Evolutionary conservation across 2,113 vertebrate genomes (phyloP).

Genomic region (Alligator sinensis): DNA sequence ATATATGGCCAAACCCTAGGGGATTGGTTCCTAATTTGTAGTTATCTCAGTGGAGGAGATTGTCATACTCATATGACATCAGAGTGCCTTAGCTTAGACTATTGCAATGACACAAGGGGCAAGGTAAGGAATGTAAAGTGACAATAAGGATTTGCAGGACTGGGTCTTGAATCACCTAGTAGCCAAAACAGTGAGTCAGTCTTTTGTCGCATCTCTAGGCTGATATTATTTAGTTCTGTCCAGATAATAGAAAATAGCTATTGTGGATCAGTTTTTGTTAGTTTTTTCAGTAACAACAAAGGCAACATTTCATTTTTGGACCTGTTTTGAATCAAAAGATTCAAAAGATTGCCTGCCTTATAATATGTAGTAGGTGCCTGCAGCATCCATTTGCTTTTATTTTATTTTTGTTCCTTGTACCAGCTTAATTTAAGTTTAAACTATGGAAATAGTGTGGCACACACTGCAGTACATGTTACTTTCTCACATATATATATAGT

Average conservation of each 20-base stretch:
- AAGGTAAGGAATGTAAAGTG: not conserved
- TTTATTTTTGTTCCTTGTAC: not conserved
- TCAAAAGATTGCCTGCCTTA: not conserved
- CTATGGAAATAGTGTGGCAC: not conserved
- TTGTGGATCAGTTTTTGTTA: not conserved
- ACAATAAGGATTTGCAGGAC: not conserved
- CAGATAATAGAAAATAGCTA: not conserved
- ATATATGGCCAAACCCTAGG: not conserved
- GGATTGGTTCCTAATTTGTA: not conserved
- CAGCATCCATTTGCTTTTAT: not conserved
- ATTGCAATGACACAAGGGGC: not conserved
- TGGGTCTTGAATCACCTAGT: not conserved
- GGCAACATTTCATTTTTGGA: not conserved
- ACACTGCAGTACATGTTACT: fast-evolving
- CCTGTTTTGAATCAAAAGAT: not conserved
- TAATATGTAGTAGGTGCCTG: not conserved
- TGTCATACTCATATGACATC: not conserved
- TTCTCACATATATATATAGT: fast-evolving
- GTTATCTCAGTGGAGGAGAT: not conserved
- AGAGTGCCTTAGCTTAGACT: not conserved
- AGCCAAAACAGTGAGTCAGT: not conserved
- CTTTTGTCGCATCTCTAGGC: not conserved
- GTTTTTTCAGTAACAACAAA: not conserved
- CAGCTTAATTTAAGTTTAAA: not conserved
- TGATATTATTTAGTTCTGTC: not conserved